Evolutionary conservation across 1,140 invertebrate species (phyloP), one percentile per base, ranked within the genome.

Genomic region (Ceratina japonica): DNA sequence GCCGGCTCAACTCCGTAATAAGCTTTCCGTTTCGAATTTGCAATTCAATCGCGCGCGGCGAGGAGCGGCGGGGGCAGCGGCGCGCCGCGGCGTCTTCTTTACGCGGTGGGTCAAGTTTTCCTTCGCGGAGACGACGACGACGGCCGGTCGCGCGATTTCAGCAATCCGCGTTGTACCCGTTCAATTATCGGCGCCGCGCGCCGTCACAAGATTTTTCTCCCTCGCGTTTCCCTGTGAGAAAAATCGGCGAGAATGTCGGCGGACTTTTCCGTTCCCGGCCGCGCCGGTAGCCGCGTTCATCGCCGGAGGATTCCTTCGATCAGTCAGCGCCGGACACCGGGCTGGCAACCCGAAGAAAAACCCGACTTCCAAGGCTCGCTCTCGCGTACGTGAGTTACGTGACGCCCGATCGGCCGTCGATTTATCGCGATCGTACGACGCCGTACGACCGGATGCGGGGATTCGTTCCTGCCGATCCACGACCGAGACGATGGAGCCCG

Each of bases 311-410:
- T 87, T 87, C 85, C 71, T 82, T 72, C 75, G 75, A 87, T 86
- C 79, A 71, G 75, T 78, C 63, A 81, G 62, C 73, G 75, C 49
- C 73, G 69, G 79, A 69, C 79, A 79, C 75, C 59, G 80, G 76
- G 71, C 83, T 71, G 75, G 75, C 75, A 66, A 71, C 5, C 16
- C 78, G 56, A 13, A 80, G 87, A 88, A 87, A 87, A 86, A 87
- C 75, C 79, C 72, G 85, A 78, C 87, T 87, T 69, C 82, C 79
- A 31, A 44, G 24, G 73, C 74, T 82, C 54, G 81, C 61, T 76
- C 84, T 80, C 75, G 76, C 69, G 80, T 86, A 87, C 87, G 82
- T 89, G 86, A 89, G 87, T 88, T 89, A 89, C 88, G 87, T 86
- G 87, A 88, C 81, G 82, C 76, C 71, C 68, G 83, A 88, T 88